These are phyloP conservation scores for Conus ventricosus DNA, from an alignment of 1,140 invertebrate genomes.

Conservation along the genomic window DNA sequence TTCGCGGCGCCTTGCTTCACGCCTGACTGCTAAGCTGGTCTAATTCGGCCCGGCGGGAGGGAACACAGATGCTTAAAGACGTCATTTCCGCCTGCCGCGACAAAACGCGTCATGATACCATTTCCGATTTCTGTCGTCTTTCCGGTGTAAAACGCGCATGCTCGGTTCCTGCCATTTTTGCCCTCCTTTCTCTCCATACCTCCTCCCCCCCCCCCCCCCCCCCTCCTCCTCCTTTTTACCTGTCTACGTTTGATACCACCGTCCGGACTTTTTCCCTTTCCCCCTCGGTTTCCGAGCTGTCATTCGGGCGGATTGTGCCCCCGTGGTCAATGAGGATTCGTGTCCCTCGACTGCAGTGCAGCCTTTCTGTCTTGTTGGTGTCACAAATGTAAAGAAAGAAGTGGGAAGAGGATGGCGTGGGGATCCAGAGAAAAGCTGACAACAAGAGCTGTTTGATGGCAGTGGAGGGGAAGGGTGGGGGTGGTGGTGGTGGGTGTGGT, in stretches of 20 bases:
- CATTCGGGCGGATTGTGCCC: not conserved
- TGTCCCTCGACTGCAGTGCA: too few relatives aligned
- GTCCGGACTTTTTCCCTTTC: slow-evolving; percentile 11
- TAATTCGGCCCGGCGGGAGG: slow-evolving; percentile 3
- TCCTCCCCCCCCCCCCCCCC: not conserved
- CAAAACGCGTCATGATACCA: slow-evolving; percentile 13
- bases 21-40: slow-evolving; percentile 2
- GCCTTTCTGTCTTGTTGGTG: too few relatives aligned
- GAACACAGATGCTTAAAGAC: not conserved
- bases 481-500: too few relatives aligned
- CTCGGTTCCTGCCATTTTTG: not conserved
- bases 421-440: too few relatives aligned
- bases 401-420: too few relatives aligned
- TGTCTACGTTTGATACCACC: slow-evolving; percentile 17
- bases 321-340: too few relatives aligned
- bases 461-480: too few relatives aligned
- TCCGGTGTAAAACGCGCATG: not conserved
- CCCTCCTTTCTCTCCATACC: not conserved
- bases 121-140: slow-evolving; percentile 20
- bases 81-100: not conserved
- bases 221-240: not conserved
- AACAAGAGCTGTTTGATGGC: too few relatives aligned
- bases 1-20: not conserved
- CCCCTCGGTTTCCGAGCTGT: slow-evolving; percentile 3
- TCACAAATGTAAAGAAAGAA: too few relatives aligned